A percentile compares a stretch with the other conserved stretches of the same genome.
phyloP scores from a whole-genome alignment of 2,797 vertebrate genomes.

The Dryobates pubescens region DNA sequence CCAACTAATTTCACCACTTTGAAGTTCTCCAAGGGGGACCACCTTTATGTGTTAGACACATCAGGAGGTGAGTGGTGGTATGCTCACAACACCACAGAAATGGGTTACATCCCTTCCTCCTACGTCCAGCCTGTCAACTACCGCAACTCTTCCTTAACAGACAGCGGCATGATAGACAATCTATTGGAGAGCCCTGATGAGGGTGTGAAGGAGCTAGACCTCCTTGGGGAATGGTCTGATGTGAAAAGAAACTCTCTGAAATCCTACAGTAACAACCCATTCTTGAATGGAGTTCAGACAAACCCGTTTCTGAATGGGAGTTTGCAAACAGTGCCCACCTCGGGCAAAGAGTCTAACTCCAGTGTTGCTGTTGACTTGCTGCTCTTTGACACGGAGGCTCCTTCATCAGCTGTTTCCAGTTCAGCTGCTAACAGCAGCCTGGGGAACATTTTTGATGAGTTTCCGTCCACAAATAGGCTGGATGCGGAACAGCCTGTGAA shows the following conservation, averaged over 20 bases:
- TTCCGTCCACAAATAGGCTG: conserved; percentile 68
- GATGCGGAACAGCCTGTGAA: conserved; percentile 67
- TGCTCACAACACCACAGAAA: conserved; percentile 96
- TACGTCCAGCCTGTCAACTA: conserved; percentile 89
- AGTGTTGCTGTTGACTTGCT: conserved; percentile 83
- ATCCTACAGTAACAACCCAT: conserved; percentile 81
- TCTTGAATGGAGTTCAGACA: conserved; percentile 82
- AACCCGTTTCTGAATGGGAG: conserved; percentile 87
- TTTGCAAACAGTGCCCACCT: conserved; percentile 56
- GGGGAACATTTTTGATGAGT: conserved; percentile 79
- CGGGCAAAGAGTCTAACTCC: conserved; percentile 67
- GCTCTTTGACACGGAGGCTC: conserved; percentile 83
- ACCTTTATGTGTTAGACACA: conserved; percentile 92
- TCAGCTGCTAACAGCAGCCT: conserved; percentile 76
- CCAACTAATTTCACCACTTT: conserved; percentile 95
- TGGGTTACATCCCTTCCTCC: conserved; percentile 96
- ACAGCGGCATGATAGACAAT: conserved; percentile 94
- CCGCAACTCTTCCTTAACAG: conserved; percentile 89
- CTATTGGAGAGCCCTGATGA: conserved; percentile 88
- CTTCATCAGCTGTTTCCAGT: conserved; percentile 53
- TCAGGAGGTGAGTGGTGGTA: conserved; percentile 99
- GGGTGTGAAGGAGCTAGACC: conserved; percentile 86
- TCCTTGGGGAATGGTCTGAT: conserved; percentile 84
- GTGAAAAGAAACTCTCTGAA: conserved; percentile 71
- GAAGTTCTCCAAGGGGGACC: conserved; percentile 95